Evolutionary conservation across 1,140 invertebrate species (phyloP), one percentile per base, ranked within the genome.

Genomic region (Ostrea denselamellosa): DNA sequence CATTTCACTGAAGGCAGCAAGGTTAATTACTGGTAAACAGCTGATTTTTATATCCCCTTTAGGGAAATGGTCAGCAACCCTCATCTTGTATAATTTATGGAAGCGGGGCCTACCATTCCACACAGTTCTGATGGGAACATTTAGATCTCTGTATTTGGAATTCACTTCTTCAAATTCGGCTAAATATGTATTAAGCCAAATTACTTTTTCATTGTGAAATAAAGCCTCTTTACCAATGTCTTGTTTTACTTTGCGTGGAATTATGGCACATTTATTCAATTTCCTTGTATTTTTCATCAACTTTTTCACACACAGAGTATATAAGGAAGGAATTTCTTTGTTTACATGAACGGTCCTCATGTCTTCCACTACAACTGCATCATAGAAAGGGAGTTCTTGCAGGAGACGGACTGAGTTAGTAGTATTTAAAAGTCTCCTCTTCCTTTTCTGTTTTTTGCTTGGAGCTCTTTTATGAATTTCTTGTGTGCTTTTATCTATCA

Each of bases 391-490:
- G 28, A 77, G 68, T 34, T 77, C 68, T 77, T 17, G 25, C 0
- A 77, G 28, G 9, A 77, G 12, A 77, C 34, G 5, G 34, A 5
- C 5, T 44, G 22, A 28, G 28, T 8, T 28, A 34, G 2, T 28
- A 34, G 0, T 0, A 8, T 77, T 14, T 34, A 77, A 77, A 0
- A 4, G 25, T 34, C 68, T 77, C 10, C 68, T 77, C 3, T 77
- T 77, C 5, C 68, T 77, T 77, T 77, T 77, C 8, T 77, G 68
- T 34, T 77, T 77, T 14, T 77, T 77, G 25, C 68, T 77, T 28
- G 68, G 68, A 28, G 68, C 68, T 28, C 68, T 77, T 34, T 34
- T 77, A 77, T 77, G 25, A 28, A 28, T 77, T 2, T 4, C 25
- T 34, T 77, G 25, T 34, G 22, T 17, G 28, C 28, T 28, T 17